Conservation (phyloP, 2,113 vertebrate genomes). For the Corythornis madagascariensis region DNA sequence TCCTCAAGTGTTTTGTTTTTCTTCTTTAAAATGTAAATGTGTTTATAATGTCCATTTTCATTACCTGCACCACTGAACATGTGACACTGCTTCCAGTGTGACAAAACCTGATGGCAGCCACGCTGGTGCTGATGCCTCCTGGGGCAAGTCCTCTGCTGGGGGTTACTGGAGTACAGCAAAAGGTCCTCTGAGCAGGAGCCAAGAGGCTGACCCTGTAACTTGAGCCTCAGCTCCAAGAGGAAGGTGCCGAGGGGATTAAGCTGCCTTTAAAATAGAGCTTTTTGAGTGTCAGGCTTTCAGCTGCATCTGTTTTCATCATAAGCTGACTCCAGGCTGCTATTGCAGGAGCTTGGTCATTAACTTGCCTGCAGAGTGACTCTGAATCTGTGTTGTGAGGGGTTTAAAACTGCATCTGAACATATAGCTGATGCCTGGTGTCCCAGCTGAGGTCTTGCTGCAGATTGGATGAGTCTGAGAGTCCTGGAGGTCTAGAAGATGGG, state of each 20-base stretch:
- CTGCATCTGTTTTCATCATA: background rate
- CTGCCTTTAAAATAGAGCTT: background rate
- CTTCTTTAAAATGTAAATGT: background rate
- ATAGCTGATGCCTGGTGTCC: background rate
- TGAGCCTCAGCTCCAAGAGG: background rate
- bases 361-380: background rate
- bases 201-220: background rate
- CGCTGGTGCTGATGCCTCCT: background rate
- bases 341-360: background rate
- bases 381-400: background rate
- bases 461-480: background rate
- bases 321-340: background rate
- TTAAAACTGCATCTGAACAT: background rate
- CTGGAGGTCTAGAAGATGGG: background rate
- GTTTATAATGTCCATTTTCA: background rate
- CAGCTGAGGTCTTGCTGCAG: background rate
- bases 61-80: background rate
- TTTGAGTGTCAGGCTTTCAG: background rate
- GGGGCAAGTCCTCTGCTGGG: background rate
- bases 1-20: background rate
- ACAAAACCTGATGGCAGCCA: background rate
- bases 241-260: background rate
- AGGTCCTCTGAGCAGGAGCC: background rate
- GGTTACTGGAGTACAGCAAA: background rate
- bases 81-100: background rate